Evolutionary conservation across 2,888 invertebrate genomes (phyloP).

Genomic region (Megamerina dolium): DNA sequence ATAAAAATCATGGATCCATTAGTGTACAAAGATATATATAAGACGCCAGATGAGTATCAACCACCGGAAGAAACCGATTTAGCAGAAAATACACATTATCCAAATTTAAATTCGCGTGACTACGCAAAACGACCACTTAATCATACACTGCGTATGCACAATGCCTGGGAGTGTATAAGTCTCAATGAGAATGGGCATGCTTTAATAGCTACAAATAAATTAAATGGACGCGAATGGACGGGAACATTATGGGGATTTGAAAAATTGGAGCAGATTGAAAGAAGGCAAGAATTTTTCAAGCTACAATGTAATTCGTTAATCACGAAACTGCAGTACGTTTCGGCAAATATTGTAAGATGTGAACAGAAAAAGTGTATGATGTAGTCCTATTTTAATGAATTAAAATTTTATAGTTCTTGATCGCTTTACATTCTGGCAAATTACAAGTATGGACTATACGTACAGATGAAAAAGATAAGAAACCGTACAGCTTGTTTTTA

Average conservation of each 20-base stretch:
- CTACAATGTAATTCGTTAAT: conserved; percentile 34
- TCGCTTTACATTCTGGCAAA: conserved; percentile 35
- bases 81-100: conserved; percentile 38
- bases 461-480: conserved; percentile 32
- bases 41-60: conserved; percentile 34
- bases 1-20: conserved; percentile 39
- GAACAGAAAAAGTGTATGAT: background rate
- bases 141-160: conserved; percentile 34
- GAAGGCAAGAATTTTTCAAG: conserved; percentile 35
- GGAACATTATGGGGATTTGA: conserved; percentile 42
- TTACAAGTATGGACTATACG: conserved; percentile 46
- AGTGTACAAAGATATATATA: conserved; percentile 30
- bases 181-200: conserved; percentile 30
- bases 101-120: conserved; percentile 46
- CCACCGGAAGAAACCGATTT: conserved; percentile 38
- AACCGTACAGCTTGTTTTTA: conserved; percentile 39
- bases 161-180: conserved; percentile 41
- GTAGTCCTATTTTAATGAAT: background rate
- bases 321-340: conserved; percentile 37
- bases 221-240: conserved; percentile 41
- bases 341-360: conserved; percentile 33
- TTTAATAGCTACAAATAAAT: conserved; percentile 39
- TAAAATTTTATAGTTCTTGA: conserved; percentile 33
- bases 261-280: conserved; percentile 24
- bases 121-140: conserved; percentile 40